Evolutionary conservation across 2,113 vertebrate species (phyloP).

Genomic region (Tachysurus fulvidraco): DNA sequence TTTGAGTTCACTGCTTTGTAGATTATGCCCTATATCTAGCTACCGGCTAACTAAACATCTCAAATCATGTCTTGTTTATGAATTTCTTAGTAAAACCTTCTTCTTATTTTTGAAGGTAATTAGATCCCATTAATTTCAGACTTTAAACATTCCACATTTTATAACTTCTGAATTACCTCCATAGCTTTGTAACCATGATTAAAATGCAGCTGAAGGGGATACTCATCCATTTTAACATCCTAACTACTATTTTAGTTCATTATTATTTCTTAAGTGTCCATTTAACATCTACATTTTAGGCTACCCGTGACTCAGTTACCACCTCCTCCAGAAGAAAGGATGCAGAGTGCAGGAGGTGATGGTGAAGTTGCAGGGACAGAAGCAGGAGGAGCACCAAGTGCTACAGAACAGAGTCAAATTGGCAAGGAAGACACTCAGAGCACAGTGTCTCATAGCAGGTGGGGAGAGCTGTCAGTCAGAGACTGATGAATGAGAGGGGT

Average conservation of each 20-base stretch:
- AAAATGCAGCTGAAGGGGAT: conserved; percentile 48
- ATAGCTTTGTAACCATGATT: not conserved
- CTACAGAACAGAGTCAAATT: conserved; percentile 61
- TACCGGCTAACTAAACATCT: not conserved
- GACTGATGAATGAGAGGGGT: not conserved
- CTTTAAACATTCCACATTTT: not conserved
- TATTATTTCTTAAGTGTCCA: not conserved
- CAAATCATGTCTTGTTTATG: not conserved
- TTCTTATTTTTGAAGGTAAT: not conserved
- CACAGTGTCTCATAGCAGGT: conserved; percentile 68
- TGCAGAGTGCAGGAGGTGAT: conserved; percentile 53
- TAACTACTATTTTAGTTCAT: conserved; percentile 58
- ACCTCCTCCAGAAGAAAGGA: conserved; percentile 61
- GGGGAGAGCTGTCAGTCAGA: conserved; percentile 12
- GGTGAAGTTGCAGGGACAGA: conserved; percentile 21
- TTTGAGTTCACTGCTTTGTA: not conserved
- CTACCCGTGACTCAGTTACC: conserved; percentile 22
- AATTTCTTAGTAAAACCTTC: not conserved
- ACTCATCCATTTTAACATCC: not conserved
- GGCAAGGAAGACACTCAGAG: conserved; percentile 70
- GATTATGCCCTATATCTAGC: not conserved
- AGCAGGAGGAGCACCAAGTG: conserved; percentile 31
- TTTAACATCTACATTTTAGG: conserved; percentile 55
- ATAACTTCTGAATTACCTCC: not conserved
- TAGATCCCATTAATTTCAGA: not conserved